A percentile compares a stretch with the other conserved stretches of the same genome.
Conservation (phyloP, 2,113 vertebrate species). For the Poicephalus meyeri region DNA sequence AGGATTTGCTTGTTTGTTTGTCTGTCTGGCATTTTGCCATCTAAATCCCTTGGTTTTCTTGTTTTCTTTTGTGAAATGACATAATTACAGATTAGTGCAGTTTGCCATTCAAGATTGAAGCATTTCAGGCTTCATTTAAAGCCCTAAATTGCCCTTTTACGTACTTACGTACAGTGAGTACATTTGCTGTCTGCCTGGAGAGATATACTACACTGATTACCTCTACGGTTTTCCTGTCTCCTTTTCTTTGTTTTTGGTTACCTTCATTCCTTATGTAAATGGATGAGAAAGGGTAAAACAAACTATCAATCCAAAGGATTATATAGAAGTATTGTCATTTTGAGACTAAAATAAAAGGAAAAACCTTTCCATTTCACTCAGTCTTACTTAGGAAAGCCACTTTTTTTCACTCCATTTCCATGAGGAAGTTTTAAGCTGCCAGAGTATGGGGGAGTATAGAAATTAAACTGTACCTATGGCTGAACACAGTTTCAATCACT, state of each 20-base stretch:
- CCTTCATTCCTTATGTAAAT: background rate
- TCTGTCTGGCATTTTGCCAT: background rate
- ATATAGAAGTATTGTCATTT: background rate
- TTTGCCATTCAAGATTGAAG: background rate
- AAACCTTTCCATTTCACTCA: background rate
- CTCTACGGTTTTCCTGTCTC: background rate
- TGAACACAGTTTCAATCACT: background rate
- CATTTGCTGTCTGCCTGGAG: background rate
- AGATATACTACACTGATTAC: background rate
- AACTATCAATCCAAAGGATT: background rate
- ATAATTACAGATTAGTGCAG: background rate
- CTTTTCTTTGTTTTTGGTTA: background rate
- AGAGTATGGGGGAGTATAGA: background rate
- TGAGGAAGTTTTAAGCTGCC: constrained; percentile 1
- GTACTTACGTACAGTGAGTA: background rate
- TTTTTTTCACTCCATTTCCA: background rate
- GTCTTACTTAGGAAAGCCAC: background rate
- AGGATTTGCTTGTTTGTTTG: background rate
- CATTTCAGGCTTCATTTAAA: background rate
- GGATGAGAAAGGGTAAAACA: background rate
- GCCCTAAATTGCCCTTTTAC: background rate
- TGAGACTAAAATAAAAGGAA: background rate
- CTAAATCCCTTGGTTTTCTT: background rate
- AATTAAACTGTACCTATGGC: background rate
- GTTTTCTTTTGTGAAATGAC: background rate